Percentiles rank a stretch among this genome's conserved stretches.
Evolutionary conservation across 2,797 vertebrate genomes (phyloP).

Genomic region (Dendrocincla tyrannina): DNA sequence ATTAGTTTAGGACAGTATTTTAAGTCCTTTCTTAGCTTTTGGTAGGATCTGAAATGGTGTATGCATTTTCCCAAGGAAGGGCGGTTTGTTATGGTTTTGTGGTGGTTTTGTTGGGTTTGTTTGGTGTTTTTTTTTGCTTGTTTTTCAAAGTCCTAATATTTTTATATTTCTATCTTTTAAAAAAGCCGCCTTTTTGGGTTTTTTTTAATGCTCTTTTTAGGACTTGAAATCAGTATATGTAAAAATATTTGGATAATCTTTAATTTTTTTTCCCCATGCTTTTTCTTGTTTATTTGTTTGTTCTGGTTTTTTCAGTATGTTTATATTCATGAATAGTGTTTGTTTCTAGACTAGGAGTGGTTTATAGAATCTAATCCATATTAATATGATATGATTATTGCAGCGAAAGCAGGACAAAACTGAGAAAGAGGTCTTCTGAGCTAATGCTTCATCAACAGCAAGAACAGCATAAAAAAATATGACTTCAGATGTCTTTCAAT

Average conservation of each 20-base stretch:
- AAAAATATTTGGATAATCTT: neutral
- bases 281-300: neutral
- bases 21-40: neutral
- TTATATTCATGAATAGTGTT: neutral
- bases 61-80: neutral
- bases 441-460: neutral
- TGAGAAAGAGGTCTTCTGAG: neutral
- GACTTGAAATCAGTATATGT: neutral
- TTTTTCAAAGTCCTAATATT: neutral
- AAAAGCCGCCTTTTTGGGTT: neutral
- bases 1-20: neutral
- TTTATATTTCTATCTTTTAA: neutral
- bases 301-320: neutral
- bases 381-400: neutral
- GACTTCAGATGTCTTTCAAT: neutral
- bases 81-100: neutral
- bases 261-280: neutral
- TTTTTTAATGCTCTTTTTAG: neutral
- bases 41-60: neutral
- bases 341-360: neutral
- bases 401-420: neutral
- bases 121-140: neutral
- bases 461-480: neutral
- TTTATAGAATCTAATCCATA: neutral
- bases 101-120: too few relatives aligned